Percentiles rank a stretch among this genome's conserved stretches.
phyloP scores from a whole-genome alignment of 2,797 vertebrate genomes.

The Rhynchonycteris naso region DNA sequence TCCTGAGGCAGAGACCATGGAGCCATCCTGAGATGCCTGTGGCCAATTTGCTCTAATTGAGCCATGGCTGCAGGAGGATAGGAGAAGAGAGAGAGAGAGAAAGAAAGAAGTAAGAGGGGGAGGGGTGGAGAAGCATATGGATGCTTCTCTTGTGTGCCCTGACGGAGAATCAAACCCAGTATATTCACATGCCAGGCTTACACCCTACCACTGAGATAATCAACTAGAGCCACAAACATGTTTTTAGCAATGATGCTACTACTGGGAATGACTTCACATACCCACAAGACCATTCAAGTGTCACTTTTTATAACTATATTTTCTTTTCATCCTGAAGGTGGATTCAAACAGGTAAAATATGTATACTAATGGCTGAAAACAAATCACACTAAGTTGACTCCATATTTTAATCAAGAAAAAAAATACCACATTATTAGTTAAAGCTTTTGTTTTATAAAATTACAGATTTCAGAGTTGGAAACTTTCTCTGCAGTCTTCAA shows the following conservation, averaged over 20 bases:
- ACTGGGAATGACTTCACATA: background rate
- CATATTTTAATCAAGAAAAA: background rate
- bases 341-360: background rate
- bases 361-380: background rate
- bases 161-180: no score
- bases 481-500: background rate
- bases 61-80: no score
- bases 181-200: no score
- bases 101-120: no score
- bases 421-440: background rate
- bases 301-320: background rate
- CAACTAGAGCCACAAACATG: no score
- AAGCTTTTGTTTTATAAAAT: background rate
- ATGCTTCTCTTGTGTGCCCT: no score
- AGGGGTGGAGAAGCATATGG: no score
- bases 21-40: no score
- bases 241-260: background rate
- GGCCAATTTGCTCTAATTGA: no score
- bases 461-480: background rate
- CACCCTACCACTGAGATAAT: no score
- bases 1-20: no score
- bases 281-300: background rate
- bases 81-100: no score
- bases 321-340: background rate
- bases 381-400: background rate